These are phyloP conservation scores for Plusia festucae DNA, from an alignment of 2,888 invertebrate genomes.

Conservation along the genomic window DNA sequence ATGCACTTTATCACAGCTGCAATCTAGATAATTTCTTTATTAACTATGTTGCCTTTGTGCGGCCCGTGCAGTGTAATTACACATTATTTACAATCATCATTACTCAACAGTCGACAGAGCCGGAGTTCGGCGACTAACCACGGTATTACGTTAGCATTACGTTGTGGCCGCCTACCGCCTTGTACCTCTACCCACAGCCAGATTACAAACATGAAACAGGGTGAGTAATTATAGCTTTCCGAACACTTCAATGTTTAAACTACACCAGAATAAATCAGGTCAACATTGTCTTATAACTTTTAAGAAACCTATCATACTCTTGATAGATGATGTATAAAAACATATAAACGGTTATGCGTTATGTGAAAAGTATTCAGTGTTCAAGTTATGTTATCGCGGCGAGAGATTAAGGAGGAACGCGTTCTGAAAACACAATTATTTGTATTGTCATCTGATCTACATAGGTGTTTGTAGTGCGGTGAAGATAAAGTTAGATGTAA, in stretches of 20 bases:
- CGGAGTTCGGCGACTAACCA: slow-evolving; percentile 60
- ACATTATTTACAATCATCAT: slow-evolving; percentile 71
- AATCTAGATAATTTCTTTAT: slow-evolving; percentile 57
- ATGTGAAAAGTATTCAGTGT: slow-evolving; percentile 72
- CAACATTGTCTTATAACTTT: slow-evolving; percentile 26
- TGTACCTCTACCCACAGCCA: slow-evolving; percentile 48
- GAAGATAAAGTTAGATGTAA: slow-evolving; percentile 72
- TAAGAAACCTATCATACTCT: slow-evolving; percentile 21
- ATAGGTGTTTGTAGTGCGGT: slow-evolving; percentile 73
- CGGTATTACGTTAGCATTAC: slow-evolving; percentile 67
- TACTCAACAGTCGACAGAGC: slow-evolving; percentile 69
- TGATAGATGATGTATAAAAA: slow-evolving; percentile 35
- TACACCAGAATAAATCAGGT: slow-evolving; percentile 33
- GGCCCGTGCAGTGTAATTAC: slow-evolving; percentile 64
- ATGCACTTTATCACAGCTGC: slow-evolving; percentile 33
- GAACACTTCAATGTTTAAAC: slow-evolving; percentile 34
- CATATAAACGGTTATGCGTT: slow-evolving; percentile 60
- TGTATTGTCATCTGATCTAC: slow-evolving; percentile 83
- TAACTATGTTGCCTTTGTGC: slow-evolving; percentile 54
- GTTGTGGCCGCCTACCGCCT: slow-evolving; percentile 45
- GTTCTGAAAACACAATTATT: slow-evolving; percentile 82
- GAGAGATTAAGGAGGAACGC: slow-evolving; percentile 82
- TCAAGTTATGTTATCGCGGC: slow-evolving; percentile 73
- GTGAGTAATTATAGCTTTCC: slow-evolving; percentile 38
- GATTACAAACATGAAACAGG: slow-evolving; percentile 34